These are phyloP conservation scores for Chloebia gouldiae DNA, from an alignment of 2,113 vertebrate species.

Conservation along the genomic window DNA sequence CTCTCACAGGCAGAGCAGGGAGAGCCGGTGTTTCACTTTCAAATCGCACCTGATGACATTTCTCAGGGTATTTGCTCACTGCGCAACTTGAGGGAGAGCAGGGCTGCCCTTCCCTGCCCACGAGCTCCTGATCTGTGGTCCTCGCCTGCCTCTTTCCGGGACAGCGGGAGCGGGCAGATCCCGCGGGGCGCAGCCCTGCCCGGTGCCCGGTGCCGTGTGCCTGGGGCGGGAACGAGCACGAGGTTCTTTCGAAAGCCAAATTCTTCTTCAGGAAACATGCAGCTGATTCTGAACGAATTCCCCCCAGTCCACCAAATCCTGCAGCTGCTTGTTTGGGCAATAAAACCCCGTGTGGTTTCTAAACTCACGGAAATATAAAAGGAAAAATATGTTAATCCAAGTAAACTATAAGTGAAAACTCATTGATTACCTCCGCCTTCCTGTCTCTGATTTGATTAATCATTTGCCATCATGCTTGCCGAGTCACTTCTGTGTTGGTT, in stretches of 20 bases:
- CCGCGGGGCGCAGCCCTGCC: neutral
- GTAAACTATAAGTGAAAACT: conserved; percentile 38
- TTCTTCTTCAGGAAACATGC: neutral
- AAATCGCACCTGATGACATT: neutral
- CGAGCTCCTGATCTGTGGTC: fast-evolving
- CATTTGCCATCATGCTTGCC: neutral
- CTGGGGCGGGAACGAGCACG: neutral
- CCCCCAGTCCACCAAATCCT: neutral
- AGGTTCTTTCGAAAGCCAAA: neutral
- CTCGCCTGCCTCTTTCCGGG: neutral
- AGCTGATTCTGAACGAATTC: neutral
- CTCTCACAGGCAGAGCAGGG: neutral
- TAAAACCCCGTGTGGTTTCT: neutral
- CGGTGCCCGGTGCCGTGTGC: neutral
- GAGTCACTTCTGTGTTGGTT: conserved; percentile 7
- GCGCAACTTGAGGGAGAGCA: neutral
- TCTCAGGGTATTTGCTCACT: neutral
- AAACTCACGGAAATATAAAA: neutral
- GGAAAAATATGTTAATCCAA: conserved; percentile 7
- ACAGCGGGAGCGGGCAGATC: neutral
- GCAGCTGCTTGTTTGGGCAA: conserved; percentile 1
- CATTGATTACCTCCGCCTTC: conserved; percentile 48
- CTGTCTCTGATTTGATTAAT: conserved; percentile 32
- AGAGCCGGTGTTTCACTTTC: neutral
- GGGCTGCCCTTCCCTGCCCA: neutral